A percentile compares a stretch with the other conserved stretches of the same genome.
These are phyloP conservation scores for Neogobius melanostomus DNA, from an alignment of 2,113 vertebrate genomes.

Conservation along the genomic window DNA sequence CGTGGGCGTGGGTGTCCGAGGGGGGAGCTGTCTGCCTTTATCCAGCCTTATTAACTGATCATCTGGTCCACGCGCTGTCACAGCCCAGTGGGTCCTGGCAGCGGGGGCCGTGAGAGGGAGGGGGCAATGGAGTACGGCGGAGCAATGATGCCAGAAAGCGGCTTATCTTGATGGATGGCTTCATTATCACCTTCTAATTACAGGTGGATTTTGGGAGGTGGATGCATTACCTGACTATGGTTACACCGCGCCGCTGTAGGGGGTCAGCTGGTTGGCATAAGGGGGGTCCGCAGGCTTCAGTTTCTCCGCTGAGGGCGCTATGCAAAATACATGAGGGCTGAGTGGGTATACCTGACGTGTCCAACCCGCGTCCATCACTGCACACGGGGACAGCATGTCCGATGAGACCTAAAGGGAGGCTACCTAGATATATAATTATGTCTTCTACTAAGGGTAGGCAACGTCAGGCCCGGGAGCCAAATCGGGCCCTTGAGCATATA, in stretches of 20 bases:
- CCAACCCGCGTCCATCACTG: conserved; percentile 16
- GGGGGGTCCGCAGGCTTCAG: conserved; percentile 65
- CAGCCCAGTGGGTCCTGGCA: conserved; percentile 59
- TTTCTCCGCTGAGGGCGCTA: conserved; percentile 72
- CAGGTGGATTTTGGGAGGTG: conserved; percentile 83
- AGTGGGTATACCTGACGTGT: conserved; percentile 54
- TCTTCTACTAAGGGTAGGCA: too few relatives aligned
- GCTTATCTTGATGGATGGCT: conserved; percentile 81
- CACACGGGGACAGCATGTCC: neutral
- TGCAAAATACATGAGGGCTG: conserved; percentile 76
- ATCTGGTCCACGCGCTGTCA: conserved; percentile 56
- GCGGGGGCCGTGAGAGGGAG: conserved; percentile 2
- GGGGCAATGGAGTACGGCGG: conserved; percentile 19
- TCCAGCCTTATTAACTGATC: conserved; percentile 69
- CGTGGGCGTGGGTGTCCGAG: neutral
- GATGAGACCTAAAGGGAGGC: neutral
- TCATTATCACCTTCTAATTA: conserved; percentile 89
- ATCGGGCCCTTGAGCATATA: too few relatives aligned
- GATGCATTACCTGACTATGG: conserved; percentile 77
- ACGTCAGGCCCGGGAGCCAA: too few relatives aligned
- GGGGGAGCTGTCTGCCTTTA: conserved; percentile 48
- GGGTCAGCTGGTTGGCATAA: conserved; percentile 59
- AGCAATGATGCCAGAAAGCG: conserved; percentile 63
- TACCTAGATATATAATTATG: neutral
- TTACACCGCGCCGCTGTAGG: conserved; percentile 61